Percentiles rank a stretch among this genome's conserved stretches.
Evolutionary conservation across 2,888 invertebrate species (phyloP).

Genomic region (Brachyopa scutellaris): DNA sequence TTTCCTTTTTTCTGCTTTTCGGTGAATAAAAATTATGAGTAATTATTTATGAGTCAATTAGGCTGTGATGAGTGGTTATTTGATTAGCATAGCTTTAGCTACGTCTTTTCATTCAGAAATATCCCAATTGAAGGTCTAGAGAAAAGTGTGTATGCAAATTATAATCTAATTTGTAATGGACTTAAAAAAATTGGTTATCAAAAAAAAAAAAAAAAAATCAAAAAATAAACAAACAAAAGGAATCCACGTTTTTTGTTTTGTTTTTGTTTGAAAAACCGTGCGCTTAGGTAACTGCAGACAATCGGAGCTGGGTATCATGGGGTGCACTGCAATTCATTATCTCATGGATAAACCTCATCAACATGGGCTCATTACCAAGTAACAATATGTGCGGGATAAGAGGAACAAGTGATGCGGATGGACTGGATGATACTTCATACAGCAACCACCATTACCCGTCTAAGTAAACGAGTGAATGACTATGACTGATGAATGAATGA

Average conservation of each 20-base stretch:
- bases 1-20: conserved; percentile 4
- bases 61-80: conserved; percentile 51
- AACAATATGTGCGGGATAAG: conserved; percentile 18
- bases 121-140: too few relatives aligned
- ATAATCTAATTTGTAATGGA: too few relatives aligned
- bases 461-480: conserved; percentile 55
- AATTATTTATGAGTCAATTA: conserved; percentile 62
- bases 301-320: background rate
- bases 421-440: conserved; percentile 48
- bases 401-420: conserved; percentile 24
- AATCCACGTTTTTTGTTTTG: background rate
- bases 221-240: too few relatives aligned
- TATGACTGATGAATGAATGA: conserved; percentile 51
- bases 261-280: background rate
- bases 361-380: conserved; percentile 35
- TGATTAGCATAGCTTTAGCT: conserved; percentile 28
- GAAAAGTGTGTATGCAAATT: too few relatives aligned
- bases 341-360: conserved; percentile 47
- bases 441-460: conserved; percentile 45
- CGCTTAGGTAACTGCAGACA: conserved; percentile 12
- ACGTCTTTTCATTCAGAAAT: conserved; percentile 9
- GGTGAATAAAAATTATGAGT: conserved; percentile 55
- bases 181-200: too few relatives aligned
- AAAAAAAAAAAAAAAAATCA: too few relatives aligned
- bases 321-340: conserved; percentile 13